Base-by-base conservation (phyloP, 2,113 vertebrate species). In the Columba janthina region DNA sequence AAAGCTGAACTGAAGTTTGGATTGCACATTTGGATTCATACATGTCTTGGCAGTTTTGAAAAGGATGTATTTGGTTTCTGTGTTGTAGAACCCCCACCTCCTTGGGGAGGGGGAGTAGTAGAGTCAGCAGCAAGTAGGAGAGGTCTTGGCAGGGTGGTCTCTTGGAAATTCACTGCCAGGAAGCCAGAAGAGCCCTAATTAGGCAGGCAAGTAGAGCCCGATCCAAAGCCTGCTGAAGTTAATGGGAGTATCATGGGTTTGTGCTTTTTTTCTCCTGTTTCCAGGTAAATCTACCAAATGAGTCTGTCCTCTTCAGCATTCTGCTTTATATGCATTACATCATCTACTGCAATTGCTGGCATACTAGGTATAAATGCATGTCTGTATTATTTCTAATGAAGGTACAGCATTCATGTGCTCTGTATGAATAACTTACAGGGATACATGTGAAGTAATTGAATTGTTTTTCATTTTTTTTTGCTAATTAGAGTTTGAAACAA, bases 111-210 rank as follows among this genome's bases (percentile, higher is more conserved):
- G 94, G 93, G 90, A 92, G 86, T 85, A 95, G 83, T 65, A 78
- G 82, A 81, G 79, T 90, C 83, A 93, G 69, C 96, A 94, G 83
- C 96, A 75, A 96, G 96, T 81, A 89, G 78, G 92, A 96, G 90
- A 97, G 88, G 34, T 93, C 83, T 78, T 96, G 93, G 92, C 96
- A 84, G 79, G 48, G 56, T 86, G 82, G 82, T 69, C 50, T 69
- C 4, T 17, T 81, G 83, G 57, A 93, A 66, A 48, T 14, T 51
- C 0, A 0, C 65, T 91, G 95, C 82, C 79, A 86, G 82, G 66
- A 79, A 91, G 71, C n/a, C 74, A 89, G 58, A 86, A 44, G 72
- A 90, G 61, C 85, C 85, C 67, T 83, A 53, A 89, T 85, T 83
- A 77, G 78, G 34, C 91, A 94, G 94, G 75, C 87, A 53, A 93